Conservation (phyloP, 2,888 invertebrate genomes). For the Julus scanicus region DNA sequence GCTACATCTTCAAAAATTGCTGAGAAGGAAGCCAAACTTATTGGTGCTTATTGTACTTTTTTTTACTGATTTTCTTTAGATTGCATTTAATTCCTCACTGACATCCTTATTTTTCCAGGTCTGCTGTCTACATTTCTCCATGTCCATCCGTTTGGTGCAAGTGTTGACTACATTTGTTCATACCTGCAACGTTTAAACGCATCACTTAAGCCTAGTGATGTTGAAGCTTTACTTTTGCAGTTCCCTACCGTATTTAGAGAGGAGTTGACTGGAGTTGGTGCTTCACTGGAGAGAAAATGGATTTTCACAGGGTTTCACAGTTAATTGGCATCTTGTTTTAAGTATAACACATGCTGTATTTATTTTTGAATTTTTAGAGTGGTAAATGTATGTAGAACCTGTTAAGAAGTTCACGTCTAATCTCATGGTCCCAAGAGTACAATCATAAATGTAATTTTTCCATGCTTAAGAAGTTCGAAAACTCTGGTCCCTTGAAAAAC, state of each 20-base stretch:
- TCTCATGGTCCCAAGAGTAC: neutral
- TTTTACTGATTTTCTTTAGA: neutral
- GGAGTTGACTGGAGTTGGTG: conserved; percentile 82
- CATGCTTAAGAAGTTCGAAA: neutral
- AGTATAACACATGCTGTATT: neutral
- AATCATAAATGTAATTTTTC: neutral
- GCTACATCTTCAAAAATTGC: conserved; percentile 54
- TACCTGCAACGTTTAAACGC: conserved; percentile 86
- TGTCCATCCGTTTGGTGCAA: conserved; percentile 93
- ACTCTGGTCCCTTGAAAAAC: too few relatives aligned
- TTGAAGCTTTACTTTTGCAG: conserved; percentile 76
- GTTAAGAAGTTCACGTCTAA: neutral
- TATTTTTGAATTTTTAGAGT: neutral
- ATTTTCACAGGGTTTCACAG: conserved; percentile 78
- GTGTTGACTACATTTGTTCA: conserved; percentile 88
- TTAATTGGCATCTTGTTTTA: neutral
- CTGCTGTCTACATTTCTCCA: conserved; percentile 89
- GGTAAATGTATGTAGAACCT: neutral
- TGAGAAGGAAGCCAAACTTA: conserved; percentile 63
- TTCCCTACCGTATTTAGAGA: conserved; percentile 85
- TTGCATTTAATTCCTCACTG: neutral
- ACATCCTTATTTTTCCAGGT: conserved; percentile 65
- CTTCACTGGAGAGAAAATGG: conserved; percentile 88
- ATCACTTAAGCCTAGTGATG: conserved; percentile 76
- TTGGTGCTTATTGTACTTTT: conserved; percentile 60